phyloP scores from a whole-genome alignment of 2,113 vertebrate species.

The Tupaia tana region DNA sequence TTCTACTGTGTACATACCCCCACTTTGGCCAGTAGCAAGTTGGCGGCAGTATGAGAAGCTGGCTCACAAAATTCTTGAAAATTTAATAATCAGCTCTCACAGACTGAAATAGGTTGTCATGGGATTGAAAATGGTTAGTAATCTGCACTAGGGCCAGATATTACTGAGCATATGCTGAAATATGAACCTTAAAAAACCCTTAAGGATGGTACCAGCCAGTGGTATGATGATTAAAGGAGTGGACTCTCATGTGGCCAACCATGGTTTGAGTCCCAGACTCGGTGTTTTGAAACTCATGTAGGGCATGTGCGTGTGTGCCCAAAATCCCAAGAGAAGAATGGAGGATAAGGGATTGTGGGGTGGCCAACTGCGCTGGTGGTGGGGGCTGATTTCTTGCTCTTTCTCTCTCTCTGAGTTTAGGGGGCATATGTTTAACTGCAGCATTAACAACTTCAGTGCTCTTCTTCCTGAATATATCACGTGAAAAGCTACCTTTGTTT shows the following conservation, averaged over 20 bases:
- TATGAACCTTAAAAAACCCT: background rate
- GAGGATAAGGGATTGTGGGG: too few species aligned
- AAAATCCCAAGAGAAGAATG: too few species aligned
- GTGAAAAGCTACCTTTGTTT: background rate
- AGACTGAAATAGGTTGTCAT: background rate
- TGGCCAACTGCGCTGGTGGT: too few species aligned
- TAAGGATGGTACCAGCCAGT: too few species aligned
- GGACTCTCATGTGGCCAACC: too few species aligned
- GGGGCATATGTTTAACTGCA: background rate
- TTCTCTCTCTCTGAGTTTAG: background rate
- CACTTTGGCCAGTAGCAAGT: background rate
- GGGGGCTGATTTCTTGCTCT: too few species aligned
- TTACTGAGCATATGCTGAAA: background rate
- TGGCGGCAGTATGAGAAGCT: background rate
- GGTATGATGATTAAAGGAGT: too few species aligned
- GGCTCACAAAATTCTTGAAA: background rate
- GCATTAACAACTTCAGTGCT: background rate
- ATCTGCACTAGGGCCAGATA: background rate
- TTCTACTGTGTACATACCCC: background rate
- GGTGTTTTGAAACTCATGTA: too few species aligned
- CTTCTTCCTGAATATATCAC: background rate
- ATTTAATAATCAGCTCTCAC: background rate
- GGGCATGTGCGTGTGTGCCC: too few species aligned
- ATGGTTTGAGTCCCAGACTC: too few species aligned
- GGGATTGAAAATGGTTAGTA: background rate